These are phyloP conservation scores for Trichonephila clavata DNA, from an alignment of 1,140 invertebrate species.

Conservation along the genomic window DNA sequence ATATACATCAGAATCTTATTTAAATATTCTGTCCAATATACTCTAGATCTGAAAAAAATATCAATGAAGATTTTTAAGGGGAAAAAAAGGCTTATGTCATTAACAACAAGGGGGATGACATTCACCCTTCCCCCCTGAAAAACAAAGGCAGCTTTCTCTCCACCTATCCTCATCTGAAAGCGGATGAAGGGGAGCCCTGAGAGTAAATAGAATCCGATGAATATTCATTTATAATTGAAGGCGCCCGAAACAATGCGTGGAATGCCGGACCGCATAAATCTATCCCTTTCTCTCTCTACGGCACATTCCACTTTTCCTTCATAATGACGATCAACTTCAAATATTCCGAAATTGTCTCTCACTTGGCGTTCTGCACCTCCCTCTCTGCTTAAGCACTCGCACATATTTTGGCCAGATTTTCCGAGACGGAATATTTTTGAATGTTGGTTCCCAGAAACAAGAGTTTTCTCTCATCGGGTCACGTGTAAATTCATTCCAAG, in stretches of 20 bases:
- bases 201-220: conserved; percentile 45
- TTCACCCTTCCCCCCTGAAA: not conserved
- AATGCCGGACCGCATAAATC: conserved; percentile 52
- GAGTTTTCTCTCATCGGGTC: not conserved
- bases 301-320: conserved; percentile 26
- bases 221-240: conserved; percentile 56
- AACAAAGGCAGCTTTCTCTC: not conserved
- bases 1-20: too few species aligned
- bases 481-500: not conserved
- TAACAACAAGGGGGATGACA: not conserved
- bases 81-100: not conserved
- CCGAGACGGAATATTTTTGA: not conserved
- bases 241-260: conserved; percentile 51
- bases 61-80: too few species aligned
- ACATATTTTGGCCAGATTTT: conserved; percentile 6
- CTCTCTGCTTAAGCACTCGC: not conserved
- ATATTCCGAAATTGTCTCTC: conserved; percentile 57
- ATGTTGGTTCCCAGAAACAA: not conserved
- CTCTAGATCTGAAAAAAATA: too few species aligned
- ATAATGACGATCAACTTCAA: conserved; percentile 59
- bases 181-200: not conserved
- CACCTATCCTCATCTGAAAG: not conserved
- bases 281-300: not conserved
- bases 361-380: not conserved
- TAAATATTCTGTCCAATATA: too few species aligned